These are phyloP conservation scores for Drosophila anceps DNA, from an alignment of 2,888 invertebrate species.

Conservation along the genomic window DNA sequence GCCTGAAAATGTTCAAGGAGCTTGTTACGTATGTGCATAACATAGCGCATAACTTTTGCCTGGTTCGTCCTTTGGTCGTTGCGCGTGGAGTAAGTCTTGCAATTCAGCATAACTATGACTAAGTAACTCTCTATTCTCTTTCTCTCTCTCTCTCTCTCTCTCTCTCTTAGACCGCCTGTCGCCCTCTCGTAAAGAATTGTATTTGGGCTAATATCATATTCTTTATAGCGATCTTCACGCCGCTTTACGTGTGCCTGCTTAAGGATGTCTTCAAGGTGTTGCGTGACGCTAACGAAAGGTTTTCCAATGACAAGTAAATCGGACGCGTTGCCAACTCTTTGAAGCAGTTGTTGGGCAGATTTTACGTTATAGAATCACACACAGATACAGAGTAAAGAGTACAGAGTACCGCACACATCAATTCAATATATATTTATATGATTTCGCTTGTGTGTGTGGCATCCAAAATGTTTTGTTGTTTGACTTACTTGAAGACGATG, in stretches of 20 bases:
- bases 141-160: background rate
- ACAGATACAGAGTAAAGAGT: background rate
- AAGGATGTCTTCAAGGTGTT: slow-evolving; percentile 63
- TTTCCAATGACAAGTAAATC: slow-evolving; percentile 26
- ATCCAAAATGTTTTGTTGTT: background rate
- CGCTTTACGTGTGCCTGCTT: slow-evolving; percentile 74
- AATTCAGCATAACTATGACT: accelerated
- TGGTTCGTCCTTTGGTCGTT: slow-evolving; percentile 39
- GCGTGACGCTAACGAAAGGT: slow-evolving; percentile 50
- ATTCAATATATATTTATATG: slow-evolving; percentile 2
- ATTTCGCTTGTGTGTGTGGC: background rate
- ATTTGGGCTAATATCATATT: slow-evolving; percentile 65
- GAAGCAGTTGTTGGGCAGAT: background rate
- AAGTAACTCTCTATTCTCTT: background rate
- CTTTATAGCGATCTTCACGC: slow-evolving; percentile 73
- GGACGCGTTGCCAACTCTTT: background rate
- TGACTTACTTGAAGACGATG: slow-evolving; percentile 89
- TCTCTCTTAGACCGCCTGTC: slow-evolving; percentile 36
- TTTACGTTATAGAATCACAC: background rate
- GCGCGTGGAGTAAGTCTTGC: slow-evolving; percentile 50
- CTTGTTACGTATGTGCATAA: slow-evolving; percentile 54
- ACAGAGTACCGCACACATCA: background rate
- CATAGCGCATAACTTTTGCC: slow-evolving; percentile 47
- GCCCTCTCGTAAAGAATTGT: slow-evolving; percentile 42
- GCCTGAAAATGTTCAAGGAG: slow-evolving; percentile 64